Evolutionary conservation across 1,140 invertebrate genomes (phyloP).

Genomic region (Tribolium castaneum): DNA sequence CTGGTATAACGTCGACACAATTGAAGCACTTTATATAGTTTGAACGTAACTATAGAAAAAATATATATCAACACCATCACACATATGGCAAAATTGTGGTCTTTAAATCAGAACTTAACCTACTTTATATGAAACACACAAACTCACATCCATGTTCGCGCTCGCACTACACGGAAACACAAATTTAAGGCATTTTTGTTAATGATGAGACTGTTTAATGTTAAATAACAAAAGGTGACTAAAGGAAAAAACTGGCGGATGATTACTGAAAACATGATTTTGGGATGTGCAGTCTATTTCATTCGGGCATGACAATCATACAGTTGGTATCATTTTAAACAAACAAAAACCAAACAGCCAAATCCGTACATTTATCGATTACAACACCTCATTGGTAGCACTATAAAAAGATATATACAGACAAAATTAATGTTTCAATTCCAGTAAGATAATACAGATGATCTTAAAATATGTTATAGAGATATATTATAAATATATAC

Average conservation of each 20-base stretch:
- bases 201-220: not conserved
- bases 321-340: slow-evolving; percentile 39
- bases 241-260: not conserved
- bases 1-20: slow-evolving; percentile 29
- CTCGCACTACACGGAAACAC: slow-evolving; percentile 29
- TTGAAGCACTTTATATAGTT: slow-evolving; percentile 35
- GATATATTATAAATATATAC: slow-evolving; percentile 34
- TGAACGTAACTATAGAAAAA: slow-evolving; percentile 35
- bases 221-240: not conserved
- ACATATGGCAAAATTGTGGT: slow-evolving; percentile 39
- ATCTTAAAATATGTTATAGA: slow-evolving; percentile 33
- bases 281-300: slow-evolving; percentile 30
- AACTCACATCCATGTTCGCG: slow-evolving; percentile 30
- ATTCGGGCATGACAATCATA: slow-evolving; percentile 31
- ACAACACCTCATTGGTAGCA: slow-evolving; percentile 21
- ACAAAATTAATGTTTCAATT: slow-evolving; percentile 36
- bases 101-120: slow-evolving; percentile 30
- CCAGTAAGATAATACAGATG: slow-evolving; percentile 39
- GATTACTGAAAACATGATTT: slow-evolving; percentile 1
- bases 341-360: slow-evolving; percentile 35
- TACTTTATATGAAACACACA: slow-evolving; percentile 23
- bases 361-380: slow-evolving; percentile 34
- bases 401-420: slow-evolving; percentile 41
- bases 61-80: slow-evolving; percentile 38
- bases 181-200: slow-evolving; percentile 25